Conservation (phyloP, 2,113 vertebrate species). For the Isichthys henryi region DNA sequence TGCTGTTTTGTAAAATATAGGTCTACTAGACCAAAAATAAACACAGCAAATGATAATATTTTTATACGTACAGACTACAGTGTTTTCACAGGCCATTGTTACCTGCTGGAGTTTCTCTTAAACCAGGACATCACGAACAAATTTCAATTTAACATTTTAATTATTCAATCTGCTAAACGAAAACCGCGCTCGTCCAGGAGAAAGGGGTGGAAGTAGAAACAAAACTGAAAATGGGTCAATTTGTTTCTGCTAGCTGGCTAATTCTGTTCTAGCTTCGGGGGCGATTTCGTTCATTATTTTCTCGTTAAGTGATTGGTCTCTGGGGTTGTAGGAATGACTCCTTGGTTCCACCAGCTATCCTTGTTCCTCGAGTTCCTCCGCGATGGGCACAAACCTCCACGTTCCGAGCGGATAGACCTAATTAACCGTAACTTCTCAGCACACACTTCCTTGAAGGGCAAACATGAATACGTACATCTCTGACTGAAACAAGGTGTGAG, state of each 20-base stretch:
- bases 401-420: conserved; percentile 20
- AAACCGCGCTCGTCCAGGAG: neutral
- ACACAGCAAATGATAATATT: neutral
- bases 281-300: conserved; percentile 23
- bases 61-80: neutral
- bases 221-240: conserved; percentile 15
- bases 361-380: neutral
- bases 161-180: neutral
- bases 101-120: neutral
- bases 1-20: neutral
- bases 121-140: neutral
- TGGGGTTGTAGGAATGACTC: neutral
- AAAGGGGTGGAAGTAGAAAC: neutral
- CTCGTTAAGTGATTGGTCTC: conserved; percentile 20
- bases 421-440: conserved; percentile 23
- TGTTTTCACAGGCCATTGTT: neutral
- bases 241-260: conserved; percentile 10
- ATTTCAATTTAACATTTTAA: neutral
- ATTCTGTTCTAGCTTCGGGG: conserved; percentile 14
- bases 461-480: conserved; percentile 31
- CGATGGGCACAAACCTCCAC: conserved; percentile 7
- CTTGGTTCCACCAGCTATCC: neutral
- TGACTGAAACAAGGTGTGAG: neutral
- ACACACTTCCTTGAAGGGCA: conserved; percentile 38
- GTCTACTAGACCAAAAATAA: neutral